A percentile compares a stretch with the other conserved stretches of the same genome.
Evolutionary conservation across 2,888 invertebrate genomes (phyloP).

Genomic region (Acanthosepion esculentum): DNA sequence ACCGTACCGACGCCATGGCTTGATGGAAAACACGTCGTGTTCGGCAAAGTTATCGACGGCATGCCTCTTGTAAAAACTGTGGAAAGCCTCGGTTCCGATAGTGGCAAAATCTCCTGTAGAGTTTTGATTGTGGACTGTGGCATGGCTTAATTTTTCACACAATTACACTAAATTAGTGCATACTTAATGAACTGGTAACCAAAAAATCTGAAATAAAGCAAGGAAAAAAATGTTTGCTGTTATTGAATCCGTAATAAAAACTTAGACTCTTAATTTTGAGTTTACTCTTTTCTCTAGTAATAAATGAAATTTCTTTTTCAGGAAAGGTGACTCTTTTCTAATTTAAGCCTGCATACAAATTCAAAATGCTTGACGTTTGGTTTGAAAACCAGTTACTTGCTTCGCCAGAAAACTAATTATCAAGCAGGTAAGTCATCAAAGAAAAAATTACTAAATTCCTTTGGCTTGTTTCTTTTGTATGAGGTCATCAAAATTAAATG

Average conservation of each 20-base stretch:
- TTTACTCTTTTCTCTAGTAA: background rate
- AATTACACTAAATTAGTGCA: background rate
- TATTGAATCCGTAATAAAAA: background rate
- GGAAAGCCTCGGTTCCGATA: constrained; percentile 77
- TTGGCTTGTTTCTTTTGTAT: too few species aligned
- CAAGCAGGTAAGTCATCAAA: too few species aligned
- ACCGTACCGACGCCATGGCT: constrained; percentile 93
- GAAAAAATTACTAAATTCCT: too few species aligned
- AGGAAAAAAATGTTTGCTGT: background rate
- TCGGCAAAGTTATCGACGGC: constrained; percentile 92
- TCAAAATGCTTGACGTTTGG: too few species aligned
- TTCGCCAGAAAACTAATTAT: too few species aligned
- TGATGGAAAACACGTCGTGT: constrained; percentile 95
- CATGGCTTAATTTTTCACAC: constrained; percentile 47
- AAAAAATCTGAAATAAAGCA: too few species aligned
- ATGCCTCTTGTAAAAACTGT: constrained; percentile 89
- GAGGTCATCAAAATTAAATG: too few species aligned
- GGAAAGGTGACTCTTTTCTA: background rate
- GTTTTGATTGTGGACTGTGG: constrained; percentile 61
- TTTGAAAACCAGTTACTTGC: too few species aligned
- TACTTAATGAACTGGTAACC: background rate
- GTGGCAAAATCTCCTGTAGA: constrained; percentile 54
- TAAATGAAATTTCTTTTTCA: background rate
- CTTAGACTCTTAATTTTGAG: background rate
- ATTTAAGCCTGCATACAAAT: too few species aligned